Base-by-base conservation (phyloP, 2,113 vertebrate genomes). In the Mustela nigripes region DNA sequence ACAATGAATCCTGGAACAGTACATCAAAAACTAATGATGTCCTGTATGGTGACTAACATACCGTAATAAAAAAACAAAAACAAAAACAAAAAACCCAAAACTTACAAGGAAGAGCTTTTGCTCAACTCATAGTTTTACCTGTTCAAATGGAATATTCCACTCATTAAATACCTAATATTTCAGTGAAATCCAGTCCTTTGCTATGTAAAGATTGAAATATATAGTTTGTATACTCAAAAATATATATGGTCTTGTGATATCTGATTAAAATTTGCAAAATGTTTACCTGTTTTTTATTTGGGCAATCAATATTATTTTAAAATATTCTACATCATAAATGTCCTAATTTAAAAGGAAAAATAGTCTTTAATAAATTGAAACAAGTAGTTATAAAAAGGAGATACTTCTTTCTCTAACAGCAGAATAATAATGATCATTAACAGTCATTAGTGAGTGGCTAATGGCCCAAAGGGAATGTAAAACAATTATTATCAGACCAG, bases 331-430 rank as follows among this genome's bases (percentile, higher is more conserved):
- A 62, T 67, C 4, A 28, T 28, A 74, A 1, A 48, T 80, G 7
- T 10, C 16, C 5, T 53, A 53, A 11, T 84, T 79, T 76, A 82
- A 93, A 82, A 69, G 31, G 22, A 31, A n/a, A 91, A 94, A 71
- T 74, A 63, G 0, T 33, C 15, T 82, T 84, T 69, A 78, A 81
- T 93, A 95, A 90, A 60, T 50, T 74, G 28, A 88, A 91, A 73
- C 5, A 92, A 90, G 12, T 84, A 21, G 82, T 88, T 88, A 89
- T 39, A 85, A 56, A 94, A 88, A 73, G 86, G 12, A 50, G 65
- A 76, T 63, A 26, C 7, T 65, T 85, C 94, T 93, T 86, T 67
- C 36, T 86, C 14, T 79, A 96, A 58, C 22, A 79, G 18, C 14
- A 71, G 60, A 81, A 89, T 90, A 87, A 84, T 96, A 48, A 78